These are phyloP conservation scores for Leuciscus idus DNA, from an alignment of 2,113 vertebrate species.

Conservation along the genomic window DNA sequence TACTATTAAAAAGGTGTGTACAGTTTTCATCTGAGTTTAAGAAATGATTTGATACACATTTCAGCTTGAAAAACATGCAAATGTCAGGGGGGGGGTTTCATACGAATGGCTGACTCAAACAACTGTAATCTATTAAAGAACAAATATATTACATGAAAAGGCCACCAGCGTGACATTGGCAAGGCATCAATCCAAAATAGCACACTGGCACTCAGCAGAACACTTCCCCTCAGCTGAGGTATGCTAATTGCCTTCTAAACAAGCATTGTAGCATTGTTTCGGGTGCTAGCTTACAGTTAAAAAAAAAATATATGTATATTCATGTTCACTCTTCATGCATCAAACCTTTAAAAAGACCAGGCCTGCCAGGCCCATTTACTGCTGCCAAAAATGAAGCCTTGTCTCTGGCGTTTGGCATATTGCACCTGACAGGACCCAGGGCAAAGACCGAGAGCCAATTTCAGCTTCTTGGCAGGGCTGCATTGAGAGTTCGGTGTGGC, in stretches of 20 bases:
- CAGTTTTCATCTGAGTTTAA: neutral
- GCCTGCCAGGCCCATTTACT: conserved; percentile 33
- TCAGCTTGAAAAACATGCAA: neutral
- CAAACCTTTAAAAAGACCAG: conserved; percentile 30
- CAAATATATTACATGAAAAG: neutral
- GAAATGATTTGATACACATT: conserved; percentile 4
- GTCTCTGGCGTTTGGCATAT: conserved; percentile 43
- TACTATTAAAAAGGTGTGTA: no score
- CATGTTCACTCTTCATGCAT: neutral
- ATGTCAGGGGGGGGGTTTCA: neutral
- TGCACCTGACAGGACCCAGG: conserved; percentile 49
- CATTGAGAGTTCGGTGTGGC: conserved; percentile 17
- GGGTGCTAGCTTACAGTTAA: neutral
- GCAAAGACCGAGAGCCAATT: conserved; percentile 26
- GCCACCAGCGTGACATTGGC: conserved; percentile 10
- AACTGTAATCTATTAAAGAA: conserved; percentile 19
- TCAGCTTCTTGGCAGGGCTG: conserved; percentile 36
- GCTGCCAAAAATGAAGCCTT: conserved; percentile 39
- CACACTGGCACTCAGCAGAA: neutral
- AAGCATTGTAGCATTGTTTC: neutral
- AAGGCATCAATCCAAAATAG: conserved; percentile 1
- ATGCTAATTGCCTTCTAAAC: neutral
- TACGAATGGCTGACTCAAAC: neutral
- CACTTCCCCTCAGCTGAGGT: neutral
- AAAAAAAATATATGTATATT: neutral